Evolutionary conservation across 2,888 invertebrate species (phyloP).

Genomic region (Lepidochitona cinerea): DNA sequence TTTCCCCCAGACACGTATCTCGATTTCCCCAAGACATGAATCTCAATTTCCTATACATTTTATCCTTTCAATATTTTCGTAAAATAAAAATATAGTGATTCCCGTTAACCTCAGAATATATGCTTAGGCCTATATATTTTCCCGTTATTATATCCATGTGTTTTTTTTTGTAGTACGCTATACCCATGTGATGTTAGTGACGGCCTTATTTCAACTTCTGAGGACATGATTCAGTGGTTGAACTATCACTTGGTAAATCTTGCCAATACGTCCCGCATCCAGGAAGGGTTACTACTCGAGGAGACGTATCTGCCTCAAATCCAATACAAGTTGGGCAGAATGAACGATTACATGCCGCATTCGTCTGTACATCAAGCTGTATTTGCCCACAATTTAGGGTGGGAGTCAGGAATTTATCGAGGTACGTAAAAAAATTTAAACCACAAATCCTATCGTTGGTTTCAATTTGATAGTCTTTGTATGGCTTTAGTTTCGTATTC

Average conservation of each 20-base stretch:
- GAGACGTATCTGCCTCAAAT: neutral
- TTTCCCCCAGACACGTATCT: too few species aligned
- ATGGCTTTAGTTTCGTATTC: too few species aligned
- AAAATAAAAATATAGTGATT: too few species aligned
- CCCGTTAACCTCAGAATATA: too few species aligned
- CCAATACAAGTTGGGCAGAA: neutral
- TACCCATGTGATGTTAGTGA: neutral
- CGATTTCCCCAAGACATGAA: too few species aligned
- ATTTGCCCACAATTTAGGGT: slow-evolving; percentile 23
- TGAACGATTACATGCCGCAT: neutral
- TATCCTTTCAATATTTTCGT: too few species aligned
- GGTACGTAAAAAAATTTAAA: too few species aligned
- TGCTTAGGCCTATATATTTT: too few species aligned
- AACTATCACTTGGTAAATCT: neutral
- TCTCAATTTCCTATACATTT: too few species aligned
- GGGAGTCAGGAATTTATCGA: slow-evolving; percentile 9
- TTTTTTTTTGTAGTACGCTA: neutral
- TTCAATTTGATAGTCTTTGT: too few species aligned
- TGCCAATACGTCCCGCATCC: neutral
- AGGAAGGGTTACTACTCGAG: neutral
- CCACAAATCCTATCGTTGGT: too few species aligned
- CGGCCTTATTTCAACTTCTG: neutral
- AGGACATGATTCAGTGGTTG: neutral
- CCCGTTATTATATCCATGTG: too few species aligned
- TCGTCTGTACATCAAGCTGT: neutral